Percentiles rank a stretch among this genome's conserved stretches.
phyloP scores from a whole-genome alignment of 2,113 vertebrate genomes.

The Cyprinus carpio region DNA sequence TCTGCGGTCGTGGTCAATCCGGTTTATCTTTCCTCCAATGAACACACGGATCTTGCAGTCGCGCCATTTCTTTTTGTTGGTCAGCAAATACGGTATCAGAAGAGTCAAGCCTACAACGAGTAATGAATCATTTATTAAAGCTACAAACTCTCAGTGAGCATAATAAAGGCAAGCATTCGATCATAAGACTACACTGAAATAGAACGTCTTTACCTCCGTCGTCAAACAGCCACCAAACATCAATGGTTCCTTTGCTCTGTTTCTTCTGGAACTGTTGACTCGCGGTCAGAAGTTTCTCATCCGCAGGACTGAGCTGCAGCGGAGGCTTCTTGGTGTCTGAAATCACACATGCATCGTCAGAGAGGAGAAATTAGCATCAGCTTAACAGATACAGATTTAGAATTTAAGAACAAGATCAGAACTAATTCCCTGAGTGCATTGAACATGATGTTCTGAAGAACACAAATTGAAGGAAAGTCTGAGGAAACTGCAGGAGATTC shows the following conservation, averaged over 20 bases:
- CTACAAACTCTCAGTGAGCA: not conserved
- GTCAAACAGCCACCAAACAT: conserved; percentile 99
- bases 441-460: too few species aligned
- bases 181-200: not conserved
- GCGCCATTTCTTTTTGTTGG: conserved; percentile 82
- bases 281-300: conserved; percentile 88
- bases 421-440: too few species aligned
- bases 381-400: too few species aligned
- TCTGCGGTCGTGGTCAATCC: conserved; percentile 97
- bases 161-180: not conserved
- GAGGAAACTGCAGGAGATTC: too few species aligned
- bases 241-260: conserved; percentile 94
- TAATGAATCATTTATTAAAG: not conserved
- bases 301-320: conserved; percentile 80
- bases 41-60: conserved; percentile 79
- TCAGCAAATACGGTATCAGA: conserved; percentile 94
- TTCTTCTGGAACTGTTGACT: conserved; percentile 93
- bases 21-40: conserved; percentile 87
- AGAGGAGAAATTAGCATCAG: not conserved
- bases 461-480: too few species aligned
- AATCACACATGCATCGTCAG: not conserved
- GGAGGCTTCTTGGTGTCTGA: conserved; percentile 79
- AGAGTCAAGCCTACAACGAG: conserved; percentile 83
- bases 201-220: conserved; percentile 83
- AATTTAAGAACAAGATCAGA: too few species aligned